Evolutionary conservation across 1,140 invertebrate genomes (phyloP).

Genomic region (Neomicropteryx cornuta): DNA sequence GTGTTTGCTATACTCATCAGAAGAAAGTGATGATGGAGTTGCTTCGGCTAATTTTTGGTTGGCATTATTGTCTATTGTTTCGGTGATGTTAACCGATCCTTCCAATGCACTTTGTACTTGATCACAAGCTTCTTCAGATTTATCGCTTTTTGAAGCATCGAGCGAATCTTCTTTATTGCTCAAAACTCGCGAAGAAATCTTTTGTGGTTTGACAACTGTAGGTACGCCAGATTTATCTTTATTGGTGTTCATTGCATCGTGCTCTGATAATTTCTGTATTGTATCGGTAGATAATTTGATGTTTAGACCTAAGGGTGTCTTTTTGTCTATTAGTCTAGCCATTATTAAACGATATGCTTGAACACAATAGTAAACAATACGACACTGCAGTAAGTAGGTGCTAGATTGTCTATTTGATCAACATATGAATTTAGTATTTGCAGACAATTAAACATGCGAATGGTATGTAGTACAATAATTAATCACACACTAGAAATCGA

Average conservation of each 20-base stretch:
- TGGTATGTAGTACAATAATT: no score
- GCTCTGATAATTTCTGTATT: constrained; percentile 29
- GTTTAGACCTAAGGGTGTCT: no score
- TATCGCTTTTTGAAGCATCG: constrained; percentile 6
- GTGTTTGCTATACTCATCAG: constrained; percentile 30
- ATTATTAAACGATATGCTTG: no score
- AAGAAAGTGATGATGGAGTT: constrained; percentile 10
- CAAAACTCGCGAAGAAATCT: no score
- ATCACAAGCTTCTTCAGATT: constrained; percentile 5
- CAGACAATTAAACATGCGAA: no score
- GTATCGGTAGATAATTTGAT: constrained; percentile 33
- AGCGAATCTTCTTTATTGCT: constrained; percentile 1
- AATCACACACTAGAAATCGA: no score
- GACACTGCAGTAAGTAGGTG: no score
- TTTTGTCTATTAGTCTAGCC: no score
- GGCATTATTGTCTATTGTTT: constrained; percentile 4
- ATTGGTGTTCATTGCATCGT: constrained; percentile 11
- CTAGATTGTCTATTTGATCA: no score
- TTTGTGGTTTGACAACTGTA: not conserved
- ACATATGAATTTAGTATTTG: no score
- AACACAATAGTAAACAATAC: no score
- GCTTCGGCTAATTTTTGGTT: constrained; percentile 5
- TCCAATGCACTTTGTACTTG: constrained; percentile 4
- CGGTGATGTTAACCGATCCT: no score
- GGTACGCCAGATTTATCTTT: not conserved